These are phyloP conservation scores for Anthophora plumipes DNA, from an alignment of 2,888 invertebrate genomes.

Conservation along the genomic window DNA sequence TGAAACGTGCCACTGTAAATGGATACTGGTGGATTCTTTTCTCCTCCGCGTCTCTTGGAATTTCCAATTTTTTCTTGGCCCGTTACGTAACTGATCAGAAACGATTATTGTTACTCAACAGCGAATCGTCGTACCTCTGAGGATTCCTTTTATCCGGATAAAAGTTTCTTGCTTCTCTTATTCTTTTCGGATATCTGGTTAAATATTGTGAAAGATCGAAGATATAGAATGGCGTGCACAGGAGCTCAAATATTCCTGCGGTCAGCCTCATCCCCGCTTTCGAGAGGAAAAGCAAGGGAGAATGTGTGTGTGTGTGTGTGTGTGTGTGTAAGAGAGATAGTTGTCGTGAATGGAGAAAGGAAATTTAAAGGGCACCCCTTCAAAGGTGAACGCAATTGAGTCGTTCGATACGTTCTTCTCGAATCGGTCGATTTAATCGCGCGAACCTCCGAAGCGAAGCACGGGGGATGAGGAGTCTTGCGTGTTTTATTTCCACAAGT, in stretches of 20 bases:
- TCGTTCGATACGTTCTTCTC: slow-evolving; percentile 27
- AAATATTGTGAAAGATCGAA: too few species aligned
- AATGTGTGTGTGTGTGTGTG: slow-evolving; percentile 28
- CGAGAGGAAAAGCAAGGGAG: too few species aligned
- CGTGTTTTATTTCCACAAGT: background rate
- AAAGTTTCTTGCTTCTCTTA: too few species aligned
- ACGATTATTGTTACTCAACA: too few species aligned
- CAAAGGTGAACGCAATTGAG: slow-evolving; percentile 32
- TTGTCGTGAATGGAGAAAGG: slow-evolving; percentile 17
- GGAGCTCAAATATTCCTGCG: slow-evolving; percentile 2
- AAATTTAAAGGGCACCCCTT: slow-evolving; percentile 30
- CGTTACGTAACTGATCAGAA: too few species aligned
- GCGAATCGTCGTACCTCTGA: too few species aligned
- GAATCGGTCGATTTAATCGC: slow-evolving; percentile 23
- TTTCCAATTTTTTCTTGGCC: too few species aligned
- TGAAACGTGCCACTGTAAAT: too few species aligned
- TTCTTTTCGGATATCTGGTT: too few species aligned
- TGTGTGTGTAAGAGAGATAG: too few species aligned
- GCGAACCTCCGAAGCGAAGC: background rate
- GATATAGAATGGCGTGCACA: background rate
- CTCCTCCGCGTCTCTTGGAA: background rate
- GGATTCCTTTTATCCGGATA: too few species aligned
- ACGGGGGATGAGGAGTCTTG: background rate
- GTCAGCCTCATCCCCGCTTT: background rate
- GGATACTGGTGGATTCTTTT: background rate